Percentiles rank a stretch among this genome's conserved stretches.
phyloP scores from a whole-genome alignment of 2,797 vertebrate species.

The Glyptemys insculpta region DNA sequence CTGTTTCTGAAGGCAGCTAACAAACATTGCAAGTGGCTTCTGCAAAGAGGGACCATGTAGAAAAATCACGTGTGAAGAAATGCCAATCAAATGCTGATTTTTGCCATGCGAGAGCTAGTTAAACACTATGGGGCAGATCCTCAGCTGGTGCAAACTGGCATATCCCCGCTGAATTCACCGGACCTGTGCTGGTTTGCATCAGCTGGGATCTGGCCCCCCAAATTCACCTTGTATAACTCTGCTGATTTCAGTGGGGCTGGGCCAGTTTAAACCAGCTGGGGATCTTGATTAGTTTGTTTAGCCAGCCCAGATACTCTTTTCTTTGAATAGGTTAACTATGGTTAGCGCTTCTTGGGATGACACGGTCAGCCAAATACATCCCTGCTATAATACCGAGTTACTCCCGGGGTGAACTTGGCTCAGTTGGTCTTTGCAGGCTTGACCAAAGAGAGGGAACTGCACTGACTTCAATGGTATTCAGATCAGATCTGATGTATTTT shows the following conservation, averaged over 20 bases:
- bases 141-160: not conserved
- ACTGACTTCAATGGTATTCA: not conserved
- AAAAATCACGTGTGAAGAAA: not conserved
- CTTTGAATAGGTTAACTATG: not conserved
- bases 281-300: slow-evolving; percentile 5
- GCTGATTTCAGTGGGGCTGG: not conserved
- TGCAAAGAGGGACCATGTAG: slow-evolving; percentile 16
- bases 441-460: not conserved
- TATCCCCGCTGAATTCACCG: slow-evolving; percentile 21
- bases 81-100: not conserved
- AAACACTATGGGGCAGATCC: not conserved
- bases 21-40: slow-evolving; percentile 26
- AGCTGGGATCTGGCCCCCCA: slow-evolving; percentile 5
- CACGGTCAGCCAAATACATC: not conserved
- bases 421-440: not conserved
- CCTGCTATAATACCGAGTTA: not conserved
- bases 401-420: not conserved
- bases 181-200: not conserved
- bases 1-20: slow-evolving; percentile 24
- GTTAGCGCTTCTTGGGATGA: not conserved
- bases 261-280: not conserved
- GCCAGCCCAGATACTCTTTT: not conserved
- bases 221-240: not conserved
- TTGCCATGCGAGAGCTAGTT: slow-evolving; percentile 26
- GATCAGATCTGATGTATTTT: not conserved